phyloP scores from a whole-genome alignment of 2,888 invertebrate species.

The Apeira syringaria region DNA sequence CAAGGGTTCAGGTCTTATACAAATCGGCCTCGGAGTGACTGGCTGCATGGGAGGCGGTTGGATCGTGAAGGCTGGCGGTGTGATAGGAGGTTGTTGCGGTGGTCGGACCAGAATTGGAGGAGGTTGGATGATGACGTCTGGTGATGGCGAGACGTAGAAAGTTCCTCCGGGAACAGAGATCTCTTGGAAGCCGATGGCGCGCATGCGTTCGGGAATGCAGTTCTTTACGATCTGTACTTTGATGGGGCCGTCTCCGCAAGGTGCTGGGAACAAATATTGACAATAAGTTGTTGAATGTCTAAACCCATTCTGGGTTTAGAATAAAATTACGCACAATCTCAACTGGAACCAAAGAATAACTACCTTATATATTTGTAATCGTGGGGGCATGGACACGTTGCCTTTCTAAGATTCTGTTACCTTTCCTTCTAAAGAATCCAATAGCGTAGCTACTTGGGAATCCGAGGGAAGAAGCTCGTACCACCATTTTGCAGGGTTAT shows the following conservation, averaged over 20 bases:
- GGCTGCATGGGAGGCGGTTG: slow-evolving; percentile 45
- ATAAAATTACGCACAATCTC: too few species aligned
- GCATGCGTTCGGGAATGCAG: slow-evolving; percentile 40
- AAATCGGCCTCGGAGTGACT: slow-evolving; percentile 47
- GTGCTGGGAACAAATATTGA: slow-evolving; percentile 46
- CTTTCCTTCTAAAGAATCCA: too few species aligned
- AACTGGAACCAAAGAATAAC: too few species aligned
- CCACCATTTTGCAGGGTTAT: too few species aligned
- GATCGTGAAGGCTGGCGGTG: slow-evolving; percentile 46
- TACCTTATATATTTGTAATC: too few species aligned
- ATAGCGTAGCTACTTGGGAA: too few species aligned
- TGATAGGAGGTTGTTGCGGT: slow-evolving; percentile 42
- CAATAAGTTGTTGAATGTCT: too few species aligned
- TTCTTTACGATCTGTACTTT: slow-evolving; percentile 40
- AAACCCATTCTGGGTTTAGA: too few species aligned
- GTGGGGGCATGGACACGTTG: too few species aligned
- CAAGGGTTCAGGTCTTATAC: slow-evolving; percentile 44
- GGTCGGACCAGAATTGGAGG: slow-evolving; percentile 61
- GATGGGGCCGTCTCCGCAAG: slow-evolving; percentile 53
- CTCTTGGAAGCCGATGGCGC: slow-evolving; percentile 50
- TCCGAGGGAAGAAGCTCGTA: too few species aligned
- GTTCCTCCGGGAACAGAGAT: slow-evolving; percentile 58
- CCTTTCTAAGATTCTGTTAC: too few species aligned
- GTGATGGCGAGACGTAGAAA: slow-evolving; percentile 52
- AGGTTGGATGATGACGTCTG: slow-evolving; percentile 62